phyloP scores from a whole-genome alignment of 2,888 invertebrate genomes.

The Mythimna impura region DNA sequence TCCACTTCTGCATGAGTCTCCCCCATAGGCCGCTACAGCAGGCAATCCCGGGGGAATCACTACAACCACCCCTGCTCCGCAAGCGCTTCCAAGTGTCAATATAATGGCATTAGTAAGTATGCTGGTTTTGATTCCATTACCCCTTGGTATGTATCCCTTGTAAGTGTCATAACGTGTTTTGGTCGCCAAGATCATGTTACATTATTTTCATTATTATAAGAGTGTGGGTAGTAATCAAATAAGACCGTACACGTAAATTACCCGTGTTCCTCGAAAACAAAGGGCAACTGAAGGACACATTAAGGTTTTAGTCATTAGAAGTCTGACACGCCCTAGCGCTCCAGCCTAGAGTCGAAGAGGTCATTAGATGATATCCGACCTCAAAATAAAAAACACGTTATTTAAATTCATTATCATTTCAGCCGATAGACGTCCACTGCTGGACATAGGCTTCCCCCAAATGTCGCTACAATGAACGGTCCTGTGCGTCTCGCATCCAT shows the following conservation, averaged over 20 bases:
- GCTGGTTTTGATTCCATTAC: conserved; percentile 46
- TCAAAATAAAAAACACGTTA: too few relatives aligned
- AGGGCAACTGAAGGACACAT: too few relatives aligned
- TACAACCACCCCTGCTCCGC: conserved; percentile 47
- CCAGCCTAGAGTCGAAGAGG: too few relatives aligned
- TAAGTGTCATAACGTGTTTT: conserved; percentile 45
- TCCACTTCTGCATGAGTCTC: conserved; percentile 30
- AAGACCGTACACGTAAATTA: neutral
- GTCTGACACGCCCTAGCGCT: too few relatives aligned
- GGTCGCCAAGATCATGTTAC: conserved; percentile 2
- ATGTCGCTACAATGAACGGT: too few relatives aligned
- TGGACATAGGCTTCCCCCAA: too few relatives aligned
- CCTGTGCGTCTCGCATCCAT: too few relatives aligned
- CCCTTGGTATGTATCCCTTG: conserved; percentile 18
- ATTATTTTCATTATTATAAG: neutral
- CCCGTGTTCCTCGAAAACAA: too few relatives aligned
- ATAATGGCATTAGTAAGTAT: conserved; percentile 48
- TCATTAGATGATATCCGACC: too few relatives aligned
- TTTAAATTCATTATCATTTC: too few relatives aligned
- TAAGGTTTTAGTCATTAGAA: too few relatives aligned
- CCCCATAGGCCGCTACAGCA: conserved; percentile 22
- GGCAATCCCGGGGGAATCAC: conserved; percentile 43
- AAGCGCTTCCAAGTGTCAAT: conserved; percentile 29
- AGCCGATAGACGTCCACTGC: too few relatives aligned
- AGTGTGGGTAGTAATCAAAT: conserved; percentile 6